Conservation (phyloP, 2,797 vertebrate species). For the Spatula versicolor region DNA sequence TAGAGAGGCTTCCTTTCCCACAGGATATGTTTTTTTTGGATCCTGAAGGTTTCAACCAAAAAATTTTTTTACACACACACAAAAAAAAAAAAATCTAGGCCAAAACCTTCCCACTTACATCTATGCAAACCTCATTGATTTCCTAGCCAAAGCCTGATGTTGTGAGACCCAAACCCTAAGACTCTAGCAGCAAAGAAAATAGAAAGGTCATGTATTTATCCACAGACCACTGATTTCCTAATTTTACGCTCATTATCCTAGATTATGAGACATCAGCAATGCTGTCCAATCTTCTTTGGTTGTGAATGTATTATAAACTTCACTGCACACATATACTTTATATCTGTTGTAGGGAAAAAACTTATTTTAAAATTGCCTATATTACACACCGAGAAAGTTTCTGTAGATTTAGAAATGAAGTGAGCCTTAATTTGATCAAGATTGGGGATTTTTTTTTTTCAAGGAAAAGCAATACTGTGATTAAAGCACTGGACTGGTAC, state of each 20-base stretch:
- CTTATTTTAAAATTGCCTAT: not conserved
- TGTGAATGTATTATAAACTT: not conserved
- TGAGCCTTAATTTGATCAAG: not conserved
- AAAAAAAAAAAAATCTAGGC: not conserved
- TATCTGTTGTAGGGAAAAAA: not conserved
- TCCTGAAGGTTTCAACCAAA: not conserved
- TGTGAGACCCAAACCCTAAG: not conserved
- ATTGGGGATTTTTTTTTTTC: not conserved
- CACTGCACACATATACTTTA: not conserved
- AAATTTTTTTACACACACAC: not conserved
- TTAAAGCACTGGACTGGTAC: not conserved
- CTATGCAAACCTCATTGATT: not conserved
- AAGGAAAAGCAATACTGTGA: not conserved
- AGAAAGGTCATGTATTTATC: not conserved
- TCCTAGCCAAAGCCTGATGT: constrained; percentile 7
- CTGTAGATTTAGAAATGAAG: not conserved
- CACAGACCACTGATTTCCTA: not conserved
- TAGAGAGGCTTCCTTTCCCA: not conserved
- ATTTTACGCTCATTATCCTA: not conserved
- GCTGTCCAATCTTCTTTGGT: not conserved
- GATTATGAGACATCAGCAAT: not conserved
- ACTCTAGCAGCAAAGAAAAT: not conserved
- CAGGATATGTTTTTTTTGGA: not conserved
- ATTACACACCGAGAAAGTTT: not conserved
- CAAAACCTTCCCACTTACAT: constrained; percentile 4